Base-by-base conservation (phyloP, 2,113 vertebrate species). In the Leptobrachium ailaonicum region DNA sequence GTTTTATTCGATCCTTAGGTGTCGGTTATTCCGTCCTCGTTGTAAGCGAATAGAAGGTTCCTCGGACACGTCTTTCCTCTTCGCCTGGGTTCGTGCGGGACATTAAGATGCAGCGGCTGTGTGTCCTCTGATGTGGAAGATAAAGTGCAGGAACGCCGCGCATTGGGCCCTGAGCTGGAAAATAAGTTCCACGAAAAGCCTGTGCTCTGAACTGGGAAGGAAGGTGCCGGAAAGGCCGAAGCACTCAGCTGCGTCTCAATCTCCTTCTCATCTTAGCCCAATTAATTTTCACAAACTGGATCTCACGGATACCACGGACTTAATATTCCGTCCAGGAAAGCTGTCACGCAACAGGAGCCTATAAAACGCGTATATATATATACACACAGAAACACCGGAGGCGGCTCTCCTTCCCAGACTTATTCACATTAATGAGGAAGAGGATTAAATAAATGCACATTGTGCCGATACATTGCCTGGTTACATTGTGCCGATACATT, bases 201-300 rank as follows among this genome's bases (percentile, higher is more conserved):
- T 20, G 54, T 9, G 4, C 9, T 11, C 42, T 58, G 32, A 13
- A n/a, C 41, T 32, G n/a, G 14, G 77, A 45, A 58, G 14, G 84
- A 89, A 90, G 89, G 90, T 91, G 90, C 91, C 88, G 82, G 88
- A 85, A 86, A 89, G 86, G 88, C 88, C 88, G 92, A 91, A 89
- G 90, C 92, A 88, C 88, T 92, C 90, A 90, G 88, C 92, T 92
- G 92, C 89, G 84, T 91, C 92, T 90, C 91, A 91, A 93, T 93
- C 93, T 92, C 93, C 92, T 94, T 94, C 91, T 93, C 96, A 94
- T 95, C 94, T 93, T 95, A 93, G 94, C 92, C 91, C 94, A 95
- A 97, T 96, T 96, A 96, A 95, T 95, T 95, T 50, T 87, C 80
- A 72, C 88, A 83, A 92, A 91, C 95, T 95, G 94, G 94, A 95